Evolutionary conservation across 2,797 vertebrate species (phyloP), one percentile per base, ranked within the genome.

Genomic region (Acanthurus tractus): DNA sequence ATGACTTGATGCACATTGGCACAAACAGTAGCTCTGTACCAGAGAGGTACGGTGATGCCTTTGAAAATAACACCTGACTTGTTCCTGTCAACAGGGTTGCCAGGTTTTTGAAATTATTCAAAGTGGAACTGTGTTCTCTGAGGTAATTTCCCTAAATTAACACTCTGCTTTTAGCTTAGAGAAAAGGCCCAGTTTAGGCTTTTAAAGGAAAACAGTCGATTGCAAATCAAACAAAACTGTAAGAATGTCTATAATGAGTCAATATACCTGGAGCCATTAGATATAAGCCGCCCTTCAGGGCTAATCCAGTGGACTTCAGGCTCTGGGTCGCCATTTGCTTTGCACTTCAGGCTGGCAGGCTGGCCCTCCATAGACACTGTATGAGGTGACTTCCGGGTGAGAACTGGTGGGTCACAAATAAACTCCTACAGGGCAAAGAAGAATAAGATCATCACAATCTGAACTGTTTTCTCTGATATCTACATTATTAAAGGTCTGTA

Each of bases 371-470:
- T 92, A 17, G 94, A 81, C 38, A 95, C 84, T 10, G 92, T 95
- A 56, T 94, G 95, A 15, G 93, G 93, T 1, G 96, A 95, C 78
- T 96, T 95, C 11, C 95, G 91, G 0, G 96, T 98, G 70, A 97
- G 94, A 86, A 97, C 96, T 0, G 97, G 97, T 0, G 96, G 96
- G 34, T 97, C 96, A 2, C 97, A 98, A 12, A 96, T 96, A 76
- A 98, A 97, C 11, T 98, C 97, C 84, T 97, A 69, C 29, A 81
- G 45, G 22, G 6, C 0, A 79, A 72, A 81, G 54, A 25, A 40
- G 7, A 71, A 62, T 18, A 12, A 25, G 5, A 17, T 70, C 20
- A 76, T 3, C 25, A 2, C 22, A 61, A 22, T 71, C 10, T 36
- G 10, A 25, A 22, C 36, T 7, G 11, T 23, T 54, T 50, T 36